A percentile compares a stretch with the other conserved stretches of the same genome.
Evolutionary conservation across 2,113 vertebrate genomes (phyloP).

Genomic region (Mus musculus): GRCm39 chr3:62967001-62967500

Average conservation of each 20-base stretch:
- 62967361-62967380: background rate
- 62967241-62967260: background rate
- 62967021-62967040: background rate
- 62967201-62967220: background rate
- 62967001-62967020: background rate
- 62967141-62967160: background rate
- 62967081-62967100: too few species aligned
- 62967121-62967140: too few species aligned
- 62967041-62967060: too few species aligned
- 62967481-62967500: background rate
- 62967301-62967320: slow-evolving; percentile 9
- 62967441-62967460: background rate
- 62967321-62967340: background rate
- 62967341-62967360: background rate
- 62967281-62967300: background rate
- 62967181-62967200: background rate
- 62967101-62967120: background rate
- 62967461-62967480: background rate
- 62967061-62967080: background rate
- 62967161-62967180: background rate
- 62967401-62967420: slow-evolving; percentile 5
- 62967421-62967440: background rate
- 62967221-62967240: slow-evolving; percentile 1
- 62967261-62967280: background rate
- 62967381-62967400: background rate